phyloP scores from a whole-genome alignment of 2,888 invertebrate species.

The Lymantria monacha region DNA sequence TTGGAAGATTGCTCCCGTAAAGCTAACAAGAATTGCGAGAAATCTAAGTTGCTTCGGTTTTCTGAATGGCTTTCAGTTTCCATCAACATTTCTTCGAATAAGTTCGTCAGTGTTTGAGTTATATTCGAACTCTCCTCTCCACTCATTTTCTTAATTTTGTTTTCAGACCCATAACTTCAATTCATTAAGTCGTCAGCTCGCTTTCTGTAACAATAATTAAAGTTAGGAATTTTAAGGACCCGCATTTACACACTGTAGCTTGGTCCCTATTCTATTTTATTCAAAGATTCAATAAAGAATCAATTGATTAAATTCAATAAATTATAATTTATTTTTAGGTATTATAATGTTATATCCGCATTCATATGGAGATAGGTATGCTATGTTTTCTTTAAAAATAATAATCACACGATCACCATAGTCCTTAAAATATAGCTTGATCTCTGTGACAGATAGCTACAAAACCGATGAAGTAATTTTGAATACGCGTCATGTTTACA shows the following conservation, averaged over 20 bases:
- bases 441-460: no score
- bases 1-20: constrained; percentile 54
- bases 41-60: constrained; percentile 57
- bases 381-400: no score
- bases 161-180: constrained; percentile 16
- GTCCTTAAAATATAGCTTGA: no score
- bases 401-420: no score
- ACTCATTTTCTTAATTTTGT: constrained; percentile 46
- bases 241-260: neutral
- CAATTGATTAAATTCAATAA: no score
- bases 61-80: constrained; percentile 56
- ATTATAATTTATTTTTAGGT: no score
- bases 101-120: constrained; percentile 62
- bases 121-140: constrained; percentile 58
- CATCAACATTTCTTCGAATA: constrained; percentile 68
- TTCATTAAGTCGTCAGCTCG: neutral
- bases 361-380: no score
- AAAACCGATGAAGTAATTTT: no score
- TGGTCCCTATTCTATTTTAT: neutral
- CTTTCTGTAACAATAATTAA: constrained; percentile 36
- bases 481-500: no score
- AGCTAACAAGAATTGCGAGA: constrained; percentile 59
- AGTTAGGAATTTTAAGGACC: neutral
- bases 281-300: no score
- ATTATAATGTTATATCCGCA: no score